Base-by-base conservation (phyloP, 2,888 invertebrate species). In the Erebia aethiops region DNA sequence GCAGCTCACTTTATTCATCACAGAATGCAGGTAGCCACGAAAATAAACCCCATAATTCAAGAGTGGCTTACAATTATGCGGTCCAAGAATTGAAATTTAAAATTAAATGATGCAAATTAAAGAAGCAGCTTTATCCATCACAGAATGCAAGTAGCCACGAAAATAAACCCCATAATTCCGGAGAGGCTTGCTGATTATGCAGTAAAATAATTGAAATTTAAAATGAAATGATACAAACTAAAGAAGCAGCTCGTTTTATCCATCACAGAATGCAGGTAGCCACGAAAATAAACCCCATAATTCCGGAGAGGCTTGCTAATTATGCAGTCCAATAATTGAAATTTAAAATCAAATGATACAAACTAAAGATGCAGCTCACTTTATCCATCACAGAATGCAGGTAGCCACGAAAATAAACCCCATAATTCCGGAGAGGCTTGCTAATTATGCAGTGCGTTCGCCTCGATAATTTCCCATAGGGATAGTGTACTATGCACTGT, bases 371-470 rank as follows among this genome's bases (percentile, higher is more conserved):
- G 11, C 16, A 18, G 16, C 65, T 14, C 13, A 49, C 21, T 21
- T 62, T 43, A 43, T 54, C 46, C 63, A 57, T 63, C 63, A 26
- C 63, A 56, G 56, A 67, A 62, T 46, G 13, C n/a, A n/a, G n/a
- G n/a, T n/a, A n/a, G n/a, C 43, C 56, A 43, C 52, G 21, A 79
- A 82, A 84, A 21, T 21, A 21, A 21, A 84, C 71, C 58, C 73
- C 79, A 78, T 82, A 26, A 26, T 26, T 26, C 35, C 35, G 76
- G 77, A 77, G 79, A 78, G 82, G 87, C 85, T 87, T 84, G 89
- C 93, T 94, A 93, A 94, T 94, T 93, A 93, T 92, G 87, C 92
- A 84, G 83, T 88, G 89, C 88, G 87, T 87, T 86, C 87, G 85
- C 85, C 80, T 80, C 85, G 82, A 87, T 92, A 92, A 93, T 93